These are phyloP conservation scores for Orius insidiosus DNA, from an alignment of 1,140 invertebrate genomes.

Conservation along the genomic window DNA sequence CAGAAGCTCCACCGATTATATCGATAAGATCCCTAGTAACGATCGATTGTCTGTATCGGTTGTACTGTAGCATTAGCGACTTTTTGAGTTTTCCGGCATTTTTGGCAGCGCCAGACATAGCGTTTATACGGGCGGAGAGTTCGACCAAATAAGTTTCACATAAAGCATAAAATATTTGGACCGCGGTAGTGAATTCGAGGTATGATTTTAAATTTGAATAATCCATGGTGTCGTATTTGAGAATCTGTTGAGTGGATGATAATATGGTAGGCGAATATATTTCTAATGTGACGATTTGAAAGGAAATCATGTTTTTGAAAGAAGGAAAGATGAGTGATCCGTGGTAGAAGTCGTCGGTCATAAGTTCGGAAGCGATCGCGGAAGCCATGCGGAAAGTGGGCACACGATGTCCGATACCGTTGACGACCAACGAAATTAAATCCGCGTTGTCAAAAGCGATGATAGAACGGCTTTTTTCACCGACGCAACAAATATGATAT, in stretches of 20 bases:
- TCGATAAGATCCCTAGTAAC: conserved; percentile 57
- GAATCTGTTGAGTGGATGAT: conserved; percentile 26
- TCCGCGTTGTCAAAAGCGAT: conserved; percentile 31
- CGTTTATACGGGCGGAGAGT: too few species aligned
- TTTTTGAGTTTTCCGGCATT: conserved; percentile 54
- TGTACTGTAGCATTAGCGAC: conserved; percentile 45
- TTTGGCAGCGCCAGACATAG: conserved; percentile 56
- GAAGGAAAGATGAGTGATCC: conserved; percentile 28
- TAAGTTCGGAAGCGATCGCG: conserved; percentile 39
- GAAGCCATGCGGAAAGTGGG: conserved; percentile 43
- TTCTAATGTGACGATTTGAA: conserved; percentile 36
- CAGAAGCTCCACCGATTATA: conserved; percentile 50
- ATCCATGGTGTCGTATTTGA: conserved; percentile 33
- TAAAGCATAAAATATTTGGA: conserved; percentile 42
- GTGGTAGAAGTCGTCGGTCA: conserved; percentile 36
- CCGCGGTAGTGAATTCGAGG: conserved; percentile 44
- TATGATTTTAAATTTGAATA: conserved; percentile 40
- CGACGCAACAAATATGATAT: conserved; percentile 40
- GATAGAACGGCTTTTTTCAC: conserved; percentile 41
- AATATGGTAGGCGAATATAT: conserved; percentile 32
- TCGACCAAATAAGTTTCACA: conserved; percentile 50
- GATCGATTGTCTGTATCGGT: conserved; percentile 50
- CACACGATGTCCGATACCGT: conserved; percentile 44
- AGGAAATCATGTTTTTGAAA: conserved; percentile 44
- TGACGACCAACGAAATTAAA: conserved; percentile 35